Evolutionary conservation across 1,140 invertebrate genomes (phyloP).

Genomic region (Venturia canescens): DNA sequence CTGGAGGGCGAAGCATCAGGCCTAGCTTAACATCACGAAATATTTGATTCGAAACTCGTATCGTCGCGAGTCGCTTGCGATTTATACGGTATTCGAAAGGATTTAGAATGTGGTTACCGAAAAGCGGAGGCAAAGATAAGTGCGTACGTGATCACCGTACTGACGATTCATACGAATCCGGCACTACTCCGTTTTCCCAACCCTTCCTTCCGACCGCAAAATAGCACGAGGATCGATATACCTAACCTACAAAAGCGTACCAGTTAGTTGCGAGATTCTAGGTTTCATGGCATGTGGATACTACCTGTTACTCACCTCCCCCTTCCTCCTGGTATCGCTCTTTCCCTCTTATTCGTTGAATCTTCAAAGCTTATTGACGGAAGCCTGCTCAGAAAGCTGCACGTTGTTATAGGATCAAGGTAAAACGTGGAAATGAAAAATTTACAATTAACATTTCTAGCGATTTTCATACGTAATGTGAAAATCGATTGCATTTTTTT

Average conservation of each 20-base stretch:
- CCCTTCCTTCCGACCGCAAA: neutral
- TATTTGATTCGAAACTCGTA: slow-evolving; percentile 51
- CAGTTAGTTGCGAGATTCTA: neutral
- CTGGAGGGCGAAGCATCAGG: slow-evolving; percentile 11
- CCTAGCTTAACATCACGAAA: slow-evolving; percentile 36
- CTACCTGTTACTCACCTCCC: slow-evolving; percentile 31
- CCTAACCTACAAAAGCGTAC: slow-evolving; percentile 14
- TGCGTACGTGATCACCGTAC: slow-evolving; percentile 52
- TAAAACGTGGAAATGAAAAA: too few species aligned
- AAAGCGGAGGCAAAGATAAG: slow-evolving; percentile 52
- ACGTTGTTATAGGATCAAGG: neutral
- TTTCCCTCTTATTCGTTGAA: neutral
- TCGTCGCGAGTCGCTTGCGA: slow-evolving; percentile 24
- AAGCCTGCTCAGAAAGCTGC: neutral
- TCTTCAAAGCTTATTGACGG: neutral
- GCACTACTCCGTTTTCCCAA: neutral
- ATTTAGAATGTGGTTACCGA: slow-evolving; percentile 49
- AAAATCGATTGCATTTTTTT: too few species aligned
- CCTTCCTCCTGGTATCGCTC: neutral
- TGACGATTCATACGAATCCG: slow-evolving; percentile 15
- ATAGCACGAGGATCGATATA: slow-evolving; percentile 29
- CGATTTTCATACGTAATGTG: too few species aligned
- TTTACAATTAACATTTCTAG: too few species aligned
- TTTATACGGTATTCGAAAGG: slow-evolving; percentile 47
- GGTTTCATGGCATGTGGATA: neutral